These are phyloP conservation scores for Myxocyprinus asiaticus DNA, from an alignment of 2,113 vertebrate genomes.

Conservation along the genomic window DNA sequence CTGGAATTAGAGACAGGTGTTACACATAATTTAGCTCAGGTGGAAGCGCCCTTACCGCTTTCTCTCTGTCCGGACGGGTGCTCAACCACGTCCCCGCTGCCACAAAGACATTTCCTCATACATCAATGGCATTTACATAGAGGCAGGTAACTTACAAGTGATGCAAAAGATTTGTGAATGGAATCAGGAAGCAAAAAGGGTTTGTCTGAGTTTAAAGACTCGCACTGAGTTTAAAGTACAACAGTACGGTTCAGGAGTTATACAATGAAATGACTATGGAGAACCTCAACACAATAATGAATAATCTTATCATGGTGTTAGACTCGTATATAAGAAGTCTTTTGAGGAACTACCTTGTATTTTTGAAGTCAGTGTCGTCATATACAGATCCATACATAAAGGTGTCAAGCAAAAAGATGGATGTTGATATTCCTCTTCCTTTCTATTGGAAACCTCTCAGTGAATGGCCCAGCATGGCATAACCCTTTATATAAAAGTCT, in stretches of 20 bases:
- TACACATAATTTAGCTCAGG: no score
- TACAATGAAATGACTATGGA: slow-evolving; percentile 64
- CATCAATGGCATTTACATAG: slow-evolving; percentile 58
- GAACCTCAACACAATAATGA: slow-evolving; percentile 53
- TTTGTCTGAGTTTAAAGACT: slow-evolving; percentile 69
- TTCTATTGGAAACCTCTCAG: slow-evolving; percentile 76
- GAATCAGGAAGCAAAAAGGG: slow-evolving; percentile 62
- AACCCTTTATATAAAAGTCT: not conserved
- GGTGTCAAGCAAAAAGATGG: slow-evolving; percentile 77
- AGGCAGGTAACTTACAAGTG: slow-evolving; percentile 51
- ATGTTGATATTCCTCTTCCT: slow-evolving; percentile 80
- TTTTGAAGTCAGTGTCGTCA: slow-evolving; percentile 68
- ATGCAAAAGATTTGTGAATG: slow-evolving; percentile 62
- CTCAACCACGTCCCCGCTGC: no score
- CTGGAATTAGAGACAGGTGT: no score
- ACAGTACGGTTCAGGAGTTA: slow-evolving; percentile 73
- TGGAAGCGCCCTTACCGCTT: no score
- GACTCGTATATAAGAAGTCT: slow-evolving; percentile 37
- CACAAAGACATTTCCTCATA: slow-evolving; percentile 67
- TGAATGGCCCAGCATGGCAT: slow-evolving; percentile 68
- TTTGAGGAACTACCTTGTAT: slow-evolving; percentile 60
- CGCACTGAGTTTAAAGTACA: slow-evolving; percentile 40
- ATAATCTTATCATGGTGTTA: slow-evolving; percentile 46
- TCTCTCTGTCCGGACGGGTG: no score
- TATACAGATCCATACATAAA: slow-evolving; percentile 73